Conservation (phyloP, 2,888 invertebrate genomes). For the Chrysodeixis includens region DNA sequence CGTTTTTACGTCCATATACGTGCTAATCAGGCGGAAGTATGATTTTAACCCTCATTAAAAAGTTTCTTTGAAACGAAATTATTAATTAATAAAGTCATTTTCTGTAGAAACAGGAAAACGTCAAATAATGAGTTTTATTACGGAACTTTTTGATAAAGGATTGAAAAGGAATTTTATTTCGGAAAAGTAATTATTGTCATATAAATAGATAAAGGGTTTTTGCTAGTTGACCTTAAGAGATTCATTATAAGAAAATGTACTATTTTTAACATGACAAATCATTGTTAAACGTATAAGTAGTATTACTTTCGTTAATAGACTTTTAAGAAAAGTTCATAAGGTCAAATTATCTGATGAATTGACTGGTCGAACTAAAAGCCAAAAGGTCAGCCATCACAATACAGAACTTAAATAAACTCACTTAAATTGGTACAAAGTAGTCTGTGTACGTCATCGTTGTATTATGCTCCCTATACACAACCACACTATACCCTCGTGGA, state of each 20-base stretch:
- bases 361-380: not conserved
- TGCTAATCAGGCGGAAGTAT: no score
- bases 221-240: no score
- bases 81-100: not conserved
- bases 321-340: not conserved
- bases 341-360: not conserved
- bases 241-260: no score
- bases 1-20: no score
- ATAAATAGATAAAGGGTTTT: no score
- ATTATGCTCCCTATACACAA: not conserved
- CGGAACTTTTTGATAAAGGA: not conserved
- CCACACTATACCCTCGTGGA: no score
- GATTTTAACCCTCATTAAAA: no score
- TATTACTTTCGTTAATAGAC: not conserved
- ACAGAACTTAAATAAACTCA: not conserved
- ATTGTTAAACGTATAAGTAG: no score
- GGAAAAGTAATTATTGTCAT: no score
- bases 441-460: not conserved
- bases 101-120: not conserved
- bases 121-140: not conserved
- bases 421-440: slow-evolving; percentile 14
- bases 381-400: not conserved
- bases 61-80: no score
- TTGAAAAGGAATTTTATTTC: not conserved
- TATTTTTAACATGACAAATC: not conserved